A percentile compares a stretch with the other conserved stretches of the same genome.
phyloP scores from a whole-genome alignment of 2,888 invertebrate genomes.

The Drosophila formosana region DNA sequence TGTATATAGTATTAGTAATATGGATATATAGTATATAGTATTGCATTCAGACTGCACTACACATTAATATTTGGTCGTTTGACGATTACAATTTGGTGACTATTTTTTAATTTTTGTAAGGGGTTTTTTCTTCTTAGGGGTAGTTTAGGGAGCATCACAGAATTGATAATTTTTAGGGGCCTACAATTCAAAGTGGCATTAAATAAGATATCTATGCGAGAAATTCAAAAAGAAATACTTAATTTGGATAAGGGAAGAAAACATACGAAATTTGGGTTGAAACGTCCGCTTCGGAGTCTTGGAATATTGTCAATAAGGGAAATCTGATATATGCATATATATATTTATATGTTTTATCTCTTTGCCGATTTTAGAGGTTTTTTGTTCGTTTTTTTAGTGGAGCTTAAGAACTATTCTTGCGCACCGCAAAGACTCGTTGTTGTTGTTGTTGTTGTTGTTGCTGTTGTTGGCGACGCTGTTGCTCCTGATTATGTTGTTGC shows the following conservation, averaged over 20 bases:
- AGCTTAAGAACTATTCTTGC: constrained; percentile 44
- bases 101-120: constrained; percentile 1
- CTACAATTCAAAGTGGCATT: constrained; percentile 10
- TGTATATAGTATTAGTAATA: neutral
- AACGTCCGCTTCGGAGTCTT: constrained; percentile 20
- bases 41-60: neutral
- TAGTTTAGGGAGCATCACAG: constrained; percentile 17
- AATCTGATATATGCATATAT: neutral
- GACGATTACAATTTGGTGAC: constrained; percentile 8
- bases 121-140: neutral
- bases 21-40: neutral
- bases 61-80: constrained; percentile 11
- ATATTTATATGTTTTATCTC: neutral
- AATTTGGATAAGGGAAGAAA: constrained; percentile 29
- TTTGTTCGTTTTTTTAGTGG: constrained; percentile 4
- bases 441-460: constrained; percentile 41
- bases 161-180: constrained; percentile 11
- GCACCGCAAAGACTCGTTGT: constrained; percentile 35
- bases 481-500: constrained; percentile 27
- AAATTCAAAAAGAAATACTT: constrained; percentile 5
- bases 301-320: constrained; percentile 13
- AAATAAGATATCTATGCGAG: constrained; percentile 4
- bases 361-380: constrained; percentile 8
- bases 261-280: constrained; percentile 39
- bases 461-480: constrained; percentile 20